Evolutionary conservation across 1,140 invertebrate genomes (phyloP).

Genomic region (Samia ricini): DNA sequence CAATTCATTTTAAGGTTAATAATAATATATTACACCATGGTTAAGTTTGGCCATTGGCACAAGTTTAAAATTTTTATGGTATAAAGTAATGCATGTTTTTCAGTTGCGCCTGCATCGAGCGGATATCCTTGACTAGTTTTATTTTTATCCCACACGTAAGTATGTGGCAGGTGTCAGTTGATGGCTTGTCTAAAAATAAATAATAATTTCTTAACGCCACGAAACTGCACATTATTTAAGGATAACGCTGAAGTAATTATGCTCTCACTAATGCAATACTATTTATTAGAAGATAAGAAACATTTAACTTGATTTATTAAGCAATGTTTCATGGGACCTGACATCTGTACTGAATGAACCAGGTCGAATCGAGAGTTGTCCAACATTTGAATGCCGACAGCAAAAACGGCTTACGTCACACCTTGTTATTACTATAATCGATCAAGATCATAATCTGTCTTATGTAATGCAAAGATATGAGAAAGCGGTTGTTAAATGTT

Average conservation of each 20-base stretch:
- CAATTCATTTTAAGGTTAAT: no score
- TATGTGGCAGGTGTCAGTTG: conserved; percentile 7
- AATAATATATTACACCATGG: background rate
- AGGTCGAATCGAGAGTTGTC: conserved; percentile 40
- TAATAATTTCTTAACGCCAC: background rate
- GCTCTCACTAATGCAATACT: background rate
- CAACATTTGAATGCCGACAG: conserved; percentile 34
- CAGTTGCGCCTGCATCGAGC: conserved; percentile 4
- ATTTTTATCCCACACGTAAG: conserved; percentile 8
- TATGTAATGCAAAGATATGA: conserved; percentile 50
- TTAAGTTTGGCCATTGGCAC: background rate
- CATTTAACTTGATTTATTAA: conserved; percentile 17
- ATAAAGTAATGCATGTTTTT: background rate
- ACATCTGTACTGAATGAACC: conserved; percentile 32
- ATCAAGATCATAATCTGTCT: conserved; percentile 61
- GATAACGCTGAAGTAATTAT: no score
- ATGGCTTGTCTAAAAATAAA: conserved; percentile 5
- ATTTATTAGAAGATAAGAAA: conserved; percentile 41
- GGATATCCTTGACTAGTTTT: conserved; percentile 7
- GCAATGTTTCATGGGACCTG: conserved; percentile 35
- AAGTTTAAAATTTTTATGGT: background rate
- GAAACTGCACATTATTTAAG: background rate
- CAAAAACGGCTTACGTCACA: conserved; percentile 52
- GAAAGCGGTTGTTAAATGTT: conserved; percentile 40
- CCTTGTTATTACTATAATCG: conserved; percentile 60